Conservation (phyloP, 2,113 vertebrate species). For the Alaudala cheleensis region DNA sequence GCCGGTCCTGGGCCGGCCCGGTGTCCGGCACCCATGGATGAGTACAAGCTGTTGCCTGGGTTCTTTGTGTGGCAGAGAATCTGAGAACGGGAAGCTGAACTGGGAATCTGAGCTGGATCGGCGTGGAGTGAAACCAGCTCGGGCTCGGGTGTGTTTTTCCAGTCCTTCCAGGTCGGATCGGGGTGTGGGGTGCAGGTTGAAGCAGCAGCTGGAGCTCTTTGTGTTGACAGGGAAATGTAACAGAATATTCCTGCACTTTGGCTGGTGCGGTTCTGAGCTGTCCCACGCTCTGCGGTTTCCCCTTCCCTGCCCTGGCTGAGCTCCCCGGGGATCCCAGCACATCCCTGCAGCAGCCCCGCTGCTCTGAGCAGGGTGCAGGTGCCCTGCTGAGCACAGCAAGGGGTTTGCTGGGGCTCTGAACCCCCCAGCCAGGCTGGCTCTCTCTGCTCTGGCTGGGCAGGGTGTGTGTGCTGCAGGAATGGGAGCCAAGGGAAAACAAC, state of each 20-base stretch:
- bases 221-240: neutral
- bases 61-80: neutral
- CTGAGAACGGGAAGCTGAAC: accelerated
- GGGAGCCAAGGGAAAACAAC: neutral
- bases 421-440: neutral
- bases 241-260: neutral
- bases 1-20: accelerated
- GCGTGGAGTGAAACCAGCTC: neutral
- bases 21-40: accelerated
- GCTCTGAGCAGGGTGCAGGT: neutral
- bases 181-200: neutral
- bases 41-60: accelerated
- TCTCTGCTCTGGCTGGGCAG: neutral
- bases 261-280: neutral
- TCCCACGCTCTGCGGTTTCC: neutral
- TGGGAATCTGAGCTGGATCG: neutral
- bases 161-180: neutral
- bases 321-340: neutral
- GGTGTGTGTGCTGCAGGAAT: neutral
- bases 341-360: neutral
- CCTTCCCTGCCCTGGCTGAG: accelerated
- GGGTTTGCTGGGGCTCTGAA: neutral
- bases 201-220: neutral
- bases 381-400: neutral
- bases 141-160: neutral